Conservation (phyloP, 2,797 vertebrate genomes). For the Rhabdomys pumilio region DNA sequence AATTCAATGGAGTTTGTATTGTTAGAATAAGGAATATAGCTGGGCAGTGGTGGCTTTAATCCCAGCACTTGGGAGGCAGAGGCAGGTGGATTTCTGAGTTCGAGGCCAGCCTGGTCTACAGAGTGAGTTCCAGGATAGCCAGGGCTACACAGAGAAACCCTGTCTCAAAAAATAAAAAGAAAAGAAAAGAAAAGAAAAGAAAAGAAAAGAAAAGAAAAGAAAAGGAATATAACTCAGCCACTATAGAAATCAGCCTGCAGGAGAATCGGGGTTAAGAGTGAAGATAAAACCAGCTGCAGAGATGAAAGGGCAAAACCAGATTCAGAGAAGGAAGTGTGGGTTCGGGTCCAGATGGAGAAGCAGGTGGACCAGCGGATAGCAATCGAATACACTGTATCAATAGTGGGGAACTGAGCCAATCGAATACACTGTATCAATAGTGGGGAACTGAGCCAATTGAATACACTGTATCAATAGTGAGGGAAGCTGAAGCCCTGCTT, state of each 20-base stretch:
- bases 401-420: background rate
- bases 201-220: too few species aligned
- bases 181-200: too few species aligned
- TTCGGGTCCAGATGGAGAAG: background rate
- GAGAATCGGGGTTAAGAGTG: background rate
- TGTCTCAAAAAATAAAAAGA: too few species aligned
- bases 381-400: background rate
- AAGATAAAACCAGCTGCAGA: background rate
- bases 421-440: too few species aligned
- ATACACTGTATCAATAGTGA: too few species aligned
- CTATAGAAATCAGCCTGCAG: background rate
- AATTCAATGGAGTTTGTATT: background rate
- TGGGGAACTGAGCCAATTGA: too few species aligned
- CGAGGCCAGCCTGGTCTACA: too few species aligned
- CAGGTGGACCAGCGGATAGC: background rate
- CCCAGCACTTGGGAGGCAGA: too few species aligned
- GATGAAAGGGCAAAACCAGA: background rate
- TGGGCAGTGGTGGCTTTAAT: too few species aligned
- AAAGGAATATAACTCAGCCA: background rate
- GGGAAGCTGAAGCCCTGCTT: background rate
- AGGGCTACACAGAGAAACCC: too few species aligned
- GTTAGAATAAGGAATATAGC: background rate
- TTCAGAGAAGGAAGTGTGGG: background rate
- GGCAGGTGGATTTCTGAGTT: too few species aligned
- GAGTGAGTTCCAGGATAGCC: too few species aligned